Base-by-base conservation (phyloP, 2,797 vertebrate species). In the Caiman crocodilus region DNA sequence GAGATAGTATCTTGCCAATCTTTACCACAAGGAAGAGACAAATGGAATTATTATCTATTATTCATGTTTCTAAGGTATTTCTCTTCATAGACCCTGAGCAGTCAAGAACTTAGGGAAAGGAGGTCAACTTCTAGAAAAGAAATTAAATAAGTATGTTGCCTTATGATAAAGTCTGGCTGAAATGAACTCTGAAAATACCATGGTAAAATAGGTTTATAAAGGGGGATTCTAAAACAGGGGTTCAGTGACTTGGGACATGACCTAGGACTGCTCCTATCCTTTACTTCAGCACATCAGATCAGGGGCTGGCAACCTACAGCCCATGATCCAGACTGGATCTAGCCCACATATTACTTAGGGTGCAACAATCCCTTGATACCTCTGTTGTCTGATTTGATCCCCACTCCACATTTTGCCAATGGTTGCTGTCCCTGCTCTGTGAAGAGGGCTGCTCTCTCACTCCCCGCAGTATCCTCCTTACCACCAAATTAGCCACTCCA, bases 1-100 rank as follows among this genome's bases (percentile, higher is more conserved):
- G 3, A 76, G 79, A 94, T 92, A 81, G 74, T 58, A 57, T 73
- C 67, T 78, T 83, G 92, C 94, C 79, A 94, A 65, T 17, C 78
- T 89, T 89, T 86, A 69, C 71, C 73, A 42, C 15, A 89, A 57
- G 35, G 58, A 65, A 5, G n/a, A 28, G 50, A 26, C 25, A 55
- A 90, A 88, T 1, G 17, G 50, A 28, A 86, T 13, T 65, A 90
- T 63, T 60, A 85, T 58, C 67, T 25, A 79, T 61, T 63, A 93
- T 81, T 65, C 57, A 89, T 83, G 77, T 82, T 85, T 79, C 42
- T 76, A 79, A 42, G 76, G 60, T 26, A 92, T 25, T 61, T 94
- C 13, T 88, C 88, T 74, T 91, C n/a, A 14, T 86, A 76, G 28
- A 86, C 90, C 42, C 25, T 80, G 76, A 92, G 25, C 82, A 84